Conservation (phyloP, 2,797 vertebrate genomes). For the Rhinella marina region DNA sequence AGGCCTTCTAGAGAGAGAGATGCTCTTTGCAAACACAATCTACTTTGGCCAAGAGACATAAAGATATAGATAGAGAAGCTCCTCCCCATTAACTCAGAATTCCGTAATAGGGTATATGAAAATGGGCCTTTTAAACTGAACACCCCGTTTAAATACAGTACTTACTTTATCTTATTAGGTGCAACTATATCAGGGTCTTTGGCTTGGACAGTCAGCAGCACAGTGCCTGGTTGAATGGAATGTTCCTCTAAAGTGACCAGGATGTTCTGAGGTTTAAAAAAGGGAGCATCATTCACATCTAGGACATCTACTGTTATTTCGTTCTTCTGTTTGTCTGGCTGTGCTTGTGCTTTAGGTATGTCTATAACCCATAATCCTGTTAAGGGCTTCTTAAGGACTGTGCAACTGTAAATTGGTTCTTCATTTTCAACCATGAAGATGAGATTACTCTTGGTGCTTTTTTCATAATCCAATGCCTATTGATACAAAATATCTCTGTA, state of each 20-base stretch:
- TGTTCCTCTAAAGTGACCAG: conserved; percentile 52
- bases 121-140: background rate
- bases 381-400: conserved; percentile 38
- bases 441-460: conserved; percentile 52
- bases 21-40: no score
- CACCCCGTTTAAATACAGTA: background rate
- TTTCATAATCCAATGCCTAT: conserved; percentile 70
- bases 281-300: conserved; percentile 70
- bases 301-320: conserved; percentile 65
- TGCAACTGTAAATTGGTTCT: conserved; percentile 64
- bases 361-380: conserved; percentile 63
- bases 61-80: no score
- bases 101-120: no score
- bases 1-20: no score
- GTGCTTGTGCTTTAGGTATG: background rate
- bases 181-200: conserved; percentile 66
- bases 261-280: conserved; percentile 56
- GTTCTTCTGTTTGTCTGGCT: fast-evolving
- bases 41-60: no score
- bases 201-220: conserved; percentile 66
- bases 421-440: conserved; percentile 68
- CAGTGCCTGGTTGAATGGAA: background rate
- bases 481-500: background rate
- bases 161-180: conserved; percentile 58
- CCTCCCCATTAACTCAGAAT: no score